phyloP scores from a whole-genome alignment of 2,113 vertebrate genomes.

The Erythrolamprus reginae region DNA sequence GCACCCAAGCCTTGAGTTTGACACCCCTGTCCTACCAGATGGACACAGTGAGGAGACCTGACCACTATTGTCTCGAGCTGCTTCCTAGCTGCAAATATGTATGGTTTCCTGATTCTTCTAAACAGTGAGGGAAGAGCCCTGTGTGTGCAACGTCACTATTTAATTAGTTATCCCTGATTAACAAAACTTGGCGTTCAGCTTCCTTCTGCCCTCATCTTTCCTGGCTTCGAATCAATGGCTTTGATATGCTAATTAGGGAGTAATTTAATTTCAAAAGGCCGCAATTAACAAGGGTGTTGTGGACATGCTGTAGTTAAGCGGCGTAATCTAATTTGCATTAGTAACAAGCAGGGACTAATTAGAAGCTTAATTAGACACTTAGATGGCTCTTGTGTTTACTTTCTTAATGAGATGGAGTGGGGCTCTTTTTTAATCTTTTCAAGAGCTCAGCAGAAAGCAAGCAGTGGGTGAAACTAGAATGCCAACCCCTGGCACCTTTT shows the following conservation, averaged over 20 bases:
- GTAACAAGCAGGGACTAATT: conserved; percentile 99
- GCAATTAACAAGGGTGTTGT: conserved; percentile 99
- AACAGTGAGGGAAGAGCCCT: conserved; percentile 49
- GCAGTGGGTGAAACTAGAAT: conserved; percentile 26
- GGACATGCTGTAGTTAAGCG: conserved; percentile 99
- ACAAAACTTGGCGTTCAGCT: conserved; percentile 98
- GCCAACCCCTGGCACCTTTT: conserved; percentile 7
- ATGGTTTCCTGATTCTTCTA: neutral
- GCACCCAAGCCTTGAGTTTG: too few relatives aligned
- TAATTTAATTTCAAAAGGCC: conserved; percentile 99
- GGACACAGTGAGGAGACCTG: neutral
- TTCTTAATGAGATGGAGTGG: conserved; percentile 99
- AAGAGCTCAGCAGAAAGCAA: conserved; percentile 57
- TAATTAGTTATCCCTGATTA: conserved; percentile 99
- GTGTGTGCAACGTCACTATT: conserved; percentile 79
- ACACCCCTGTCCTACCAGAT: neutral
- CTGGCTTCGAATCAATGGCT: conserved; percentile 98
- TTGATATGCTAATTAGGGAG: conserved; percentile 99
- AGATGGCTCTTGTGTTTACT: conserved; percentile 99
- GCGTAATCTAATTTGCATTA: conserved; percentile 99
- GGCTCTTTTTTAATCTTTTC: conserved; percentile 72
- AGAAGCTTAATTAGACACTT: conserved; percentile 99
- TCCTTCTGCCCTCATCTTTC: conserved; percentile 81
- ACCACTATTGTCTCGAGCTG: neutral
- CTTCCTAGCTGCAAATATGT: neutral